Evolutionary conservation across 2,797 vertebrate species (phyloP).

Genomic region (Taeniopygia guttata): DNA sequence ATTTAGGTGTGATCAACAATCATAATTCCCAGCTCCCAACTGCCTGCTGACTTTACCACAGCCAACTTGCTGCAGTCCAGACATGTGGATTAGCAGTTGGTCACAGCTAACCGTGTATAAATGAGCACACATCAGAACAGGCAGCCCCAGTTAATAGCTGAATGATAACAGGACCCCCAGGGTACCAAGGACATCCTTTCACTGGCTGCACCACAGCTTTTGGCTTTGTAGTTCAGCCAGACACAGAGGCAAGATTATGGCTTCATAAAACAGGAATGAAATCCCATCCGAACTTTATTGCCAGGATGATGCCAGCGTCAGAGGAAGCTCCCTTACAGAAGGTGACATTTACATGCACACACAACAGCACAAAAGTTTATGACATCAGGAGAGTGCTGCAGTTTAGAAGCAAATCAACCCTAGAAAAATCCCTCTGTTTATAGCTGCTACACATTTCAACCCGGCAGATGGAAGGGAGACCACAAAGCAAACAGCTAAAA

Average conservation of each 20-base stretch:
- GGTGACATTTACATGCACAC: constrained; percentile 10
- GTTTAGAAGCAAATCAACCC: constrained; percentile 9
- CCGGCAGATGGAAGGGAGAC: background rate
- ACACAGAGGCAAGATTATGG: background rate
- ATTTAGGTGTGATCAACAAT: background rate
- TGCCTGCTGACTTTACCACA: background rate
- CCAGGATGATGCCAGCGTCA: background rate
- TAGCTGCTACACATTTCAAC: background rate
- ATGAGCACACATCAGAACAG: background rate
- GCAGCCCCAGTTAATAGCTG: constrained; percentile 6
- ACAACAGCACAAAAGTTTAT: constrained; percentile 3
- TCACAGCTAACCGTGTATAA: background rate
- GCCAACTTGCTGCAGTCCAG: background rate
- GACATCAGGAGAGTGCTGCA: background rate
- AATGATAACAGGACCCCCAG: constrained; percentile 7
- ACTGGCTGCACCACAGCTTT: background rate
- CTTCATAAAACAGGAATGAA: constrained; percentile 32
- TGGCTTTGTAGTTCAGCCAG: background rate
- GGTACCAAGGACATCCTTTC: background rate
- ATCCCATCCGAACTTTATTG: background rate
- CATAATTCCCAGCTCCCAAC: background rate
- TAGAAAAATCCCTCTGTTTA: constrained; percentile 2
- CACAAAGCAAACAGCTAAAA: constrained; percentile 18
- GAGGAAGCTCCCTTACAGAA: background rate
- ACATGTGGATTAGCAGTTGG: background rate